Evolutionary conservation across 30 jellyfish, hydroid and myxozoan species (phyloP), one percentile per base, ranked within the genome.

Genomic region (Euphysa ruthae): DNA sequence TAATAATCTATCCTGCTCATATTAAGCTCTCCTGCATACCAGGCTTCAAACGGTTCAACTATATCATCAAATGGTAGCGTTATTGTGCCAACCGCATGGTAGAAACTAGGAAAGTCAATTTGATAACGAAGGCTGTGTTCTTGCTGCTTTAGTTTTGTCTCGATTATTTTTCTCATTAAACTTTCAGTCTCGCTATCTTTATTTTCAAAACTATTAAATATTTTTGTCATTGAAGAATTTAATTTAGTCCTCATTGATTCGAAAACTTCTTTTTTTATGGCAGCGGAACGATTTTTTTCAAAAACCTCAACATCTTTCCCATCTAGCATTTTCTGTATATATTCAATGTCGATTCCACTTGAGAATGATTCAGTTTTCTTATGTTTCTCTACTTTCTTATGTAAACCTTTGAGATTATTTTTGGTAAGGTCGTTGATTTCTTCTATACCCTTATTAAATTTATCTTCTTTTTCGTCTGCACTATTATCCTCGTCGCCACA

Each of bases 41-140:
- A 88, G 3, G 93, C 92, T 75, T 88, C 95, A 63, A 88, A 88
- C 4, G 98, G 98, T 43, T 88, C 98, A 15, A 57, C 85, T 8
- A 88, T 49, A 7, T 79, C 85, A 30, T 85, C 98, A 32, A 79
- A 88, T 4, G 98, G 98, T 13, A 88, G 64, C 0, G 83, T 71
- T 2, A 88, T 88, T n/a, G 54, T 77, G 3, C 98, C 98, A 28
- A 63, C 52, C 25, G 93, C 98, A 65, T 88, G 94, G 43, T 88
- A 88, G 22, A 63, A 43, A 12, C 74, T 49, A 6, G 98, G 95
- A 46, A 88, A 88, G 20, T 49, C 46, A 19, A 88, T 62, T n/a
- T 56, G 49, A 24, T 65, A 52, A 15, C 71, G 23, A 15, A 68
- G 54, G 24, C 75, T 66, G 13, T 51, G 13, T 35, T 43, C 55